Percentiles rank a stretch among this genome's conserved stretches.
phyloP scores from a whole-genome alignment of 64 coral and sea anemone species.

The Montipora foliosa region DNA sequence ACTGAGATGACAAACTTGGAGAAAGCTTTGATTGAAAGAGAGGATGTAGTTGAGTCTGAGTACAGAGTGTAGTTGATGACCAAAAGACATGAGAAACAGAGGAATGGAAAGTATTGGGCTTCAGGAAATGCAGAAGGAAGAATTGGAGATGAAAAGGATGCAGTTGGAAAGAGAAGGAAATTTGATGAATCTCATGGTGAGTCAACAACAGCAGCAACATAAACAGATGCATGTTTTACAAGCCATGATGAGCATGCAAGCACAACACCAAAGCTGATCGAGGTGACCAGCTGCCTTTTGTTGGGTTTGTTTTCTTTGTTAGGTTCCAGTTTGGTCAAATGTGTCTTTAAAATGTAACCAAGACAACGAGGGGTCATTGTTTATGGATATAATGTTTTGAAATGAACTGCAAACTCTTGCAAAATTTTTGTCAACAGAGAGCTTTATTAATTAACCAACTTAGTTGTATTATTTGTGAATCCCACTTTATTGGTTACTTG shows the following conservation, averaged over 20 bases:
- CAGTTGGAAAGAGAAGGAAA: background rate
- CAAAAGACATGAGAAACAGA: constrained; percentile 5
- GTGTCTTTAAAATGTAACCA: too few relatives aligned
- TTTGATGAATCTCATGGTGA: background rate
- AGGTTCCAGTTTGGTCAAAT: too few relatives aligned
- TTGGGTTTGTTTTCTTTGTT: too few relatives aligned
- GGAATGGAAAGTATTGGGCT: constrained; percentile 1
- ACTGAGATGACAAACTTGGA: background rate
- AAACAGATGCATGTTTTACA: background rate
- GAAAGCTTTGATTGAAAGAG: constrained; percentile 3
- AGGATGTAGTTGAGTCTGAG: constrained; percentile 1
- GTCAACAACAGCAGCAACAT: background rate
- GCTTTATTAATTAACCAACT: too few relatives aligned
- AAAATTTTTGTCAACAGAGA: too few relatives aligned
- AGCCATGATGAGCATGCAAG: background rate
- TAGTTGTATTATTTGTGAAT: background rate
- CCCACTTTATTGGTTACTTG: background rate
- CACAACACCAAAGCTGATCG: background rate
- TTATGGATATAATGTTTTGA: background rate
- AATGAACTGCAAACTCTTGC: background rate
- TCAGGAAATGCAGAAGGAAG: background rate
- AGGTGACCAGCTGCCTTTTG: background rate
- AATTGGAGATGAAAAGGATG: background rate
- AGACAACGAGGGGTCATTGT: too few relatives aligned
- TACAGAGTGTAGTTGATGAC: background rate